A percentile compares a stretch with the other conserved stretches of the same genome.
These are phyloP conservation scores for Diarsia brunnea DNA, from an alignment of 2,888 invertebrate species.

Conservation along the genomic window DNA sequence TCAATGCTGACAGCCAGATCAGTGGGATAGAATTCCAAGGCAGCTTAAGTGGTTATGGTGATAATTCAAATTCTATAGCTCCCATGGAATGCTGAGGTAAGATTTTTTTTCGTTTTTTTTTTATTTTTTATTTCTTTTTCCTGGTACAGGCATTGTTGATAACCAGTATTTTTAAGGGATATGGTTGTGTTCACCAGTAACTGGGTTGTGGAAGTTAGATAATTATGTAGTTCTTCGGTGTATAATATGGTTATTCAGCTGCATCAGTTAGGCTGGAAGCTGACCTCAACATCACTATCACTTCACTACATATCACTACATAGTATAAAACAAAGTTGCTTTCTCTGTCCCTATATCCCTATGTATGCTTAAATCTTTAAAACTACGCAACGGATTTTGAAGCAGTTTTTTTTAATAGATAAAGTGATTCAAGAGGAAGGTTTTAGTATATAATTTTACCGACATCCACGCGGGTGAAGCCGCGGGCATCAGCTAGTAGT, in stretches of 20 bases:
- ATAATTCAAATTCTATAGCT: constrained; percentile 92
- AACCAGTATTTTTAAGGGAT: background rate
- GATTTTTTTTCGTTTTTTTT: constrained; percentile 29
- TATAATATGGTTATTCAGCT: background rate
- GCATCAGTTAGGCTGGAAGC: background rate
- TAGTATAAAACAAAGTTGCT: too few species aligned
- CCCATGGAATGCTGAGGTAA: constrained; percentile 92
- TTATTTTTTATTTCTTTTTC: background rate
- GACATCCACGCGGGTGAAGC: too few species aligned
- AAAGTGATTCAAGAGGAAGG: too few species aligned
- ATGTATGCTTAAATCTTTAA: too few species aligned
- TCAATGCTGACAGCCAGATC: constrained; percentile 87
- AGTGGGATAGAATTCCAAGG: constrained; percentile 86
- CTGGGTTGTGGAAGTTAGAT: background rate
- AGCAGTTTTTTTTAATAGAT: too few species aligned
- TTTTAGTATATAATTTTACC: too few species aligned
- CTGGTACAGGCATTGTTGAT: background rate
- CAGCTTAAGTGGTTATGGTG: constrained; percentile 89
- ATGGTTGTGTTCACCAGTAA: background rate
- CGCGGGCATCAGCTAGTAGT: too few species aligned
- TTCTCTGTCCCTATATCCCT: too few species aligned
- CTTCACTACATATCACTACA: too few species aligned
- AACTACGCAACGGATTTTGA: too few species aligned
- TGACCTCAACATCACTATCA: background rate
- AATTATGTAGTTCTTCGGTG: background rate